These are phyloP conservation scores for Anisognathus igniventris DNA, from an alignment of 2,797 vertebrate species.

Conservation along the genomic window DNA sequence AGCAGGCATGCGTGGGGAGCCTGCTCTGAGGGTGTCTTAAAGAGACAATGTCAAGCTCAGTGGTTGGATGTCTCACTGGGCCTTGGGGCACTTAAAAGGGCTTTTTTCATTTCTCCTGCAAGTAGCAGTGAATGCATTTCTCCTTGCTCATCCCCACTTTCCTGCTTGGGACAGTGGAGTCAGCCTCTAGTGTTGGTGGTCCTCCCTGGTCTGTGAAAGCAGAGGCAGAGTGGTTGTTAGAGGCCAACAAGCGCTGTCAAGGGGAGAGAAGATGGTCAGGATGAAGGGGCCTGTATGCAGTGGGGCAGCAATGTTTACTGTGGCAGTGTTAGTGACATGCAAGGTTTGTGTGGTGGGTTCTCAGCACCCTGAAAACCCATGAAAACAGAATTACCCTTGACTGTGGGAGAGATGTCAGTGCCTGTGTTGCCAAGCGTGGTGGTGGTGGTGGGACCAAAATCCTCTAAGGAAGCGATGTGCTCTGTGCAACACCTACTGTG, in stretches of 20 bases:
- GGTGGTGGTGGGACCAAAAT: neutral
- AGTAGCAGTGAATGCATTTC: neutral
- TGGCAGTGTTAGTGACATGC: fast-evolving
- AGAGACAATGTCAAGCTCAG: neutral
- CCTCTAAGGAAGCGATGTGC: neutral
- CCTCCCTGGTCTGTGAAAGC: neutral
- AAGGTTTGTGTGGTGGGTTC: neutral
- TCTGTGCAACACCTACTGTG: fast-evolving
- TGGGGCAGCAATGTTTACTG: fast-evolving
- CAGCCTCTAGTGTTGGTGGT: neutral
- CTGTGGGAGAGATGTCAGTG: neutral
- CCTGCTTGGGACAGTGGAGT: neutral
- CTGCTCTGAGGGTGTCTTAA: neutral
- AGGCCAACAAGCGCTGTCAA: neutral
- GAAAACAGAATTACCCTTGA: neutral
- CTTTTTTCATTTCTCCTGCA: neutral
- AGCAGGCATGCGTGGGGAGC: neutral
- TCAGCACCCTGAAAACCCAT: neutral
- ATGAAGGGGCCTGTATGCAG: neutral
- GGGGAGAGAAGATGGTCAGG: neutral
- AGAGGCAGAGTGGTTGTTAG: neutral
- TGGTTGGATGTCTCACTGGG: neutral
- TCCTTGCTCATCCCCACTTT: neutral
- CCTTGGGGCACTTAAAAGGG: neutral
- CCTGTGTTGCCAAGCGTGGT: fast-evolving